Evolutionary conservation across 2,113 vertebrate genomes (phyloP).

Genomic region (Spheniscus mendiculus): DNA sequence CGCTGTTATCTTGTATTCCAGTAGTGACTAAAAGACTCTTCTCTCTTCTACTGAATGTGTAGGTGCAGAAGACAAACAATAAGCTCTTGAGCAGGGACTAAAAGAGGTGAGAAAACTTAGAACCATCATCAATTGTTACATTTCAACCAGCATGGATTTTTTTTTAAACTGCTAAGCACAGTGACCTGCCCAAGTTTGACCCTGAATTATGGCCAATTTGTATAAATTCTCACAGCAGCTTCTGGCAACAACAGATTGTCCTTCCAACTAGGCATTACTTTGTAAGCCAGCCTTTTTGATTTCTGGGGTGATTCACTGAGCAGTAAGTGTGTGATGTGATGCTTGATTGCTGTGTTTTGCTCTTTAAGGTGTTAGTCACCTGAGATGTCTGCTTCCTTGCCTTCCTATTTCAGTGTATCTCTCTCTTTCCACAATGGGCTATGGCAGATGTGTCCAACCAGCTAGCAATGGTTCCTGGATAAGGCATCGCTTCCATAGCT

Average conservation of each 20-base stretch:
- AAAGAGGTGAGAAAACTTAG: neutral
- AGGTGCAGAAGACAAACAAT: neutral
- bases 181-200: neutral
- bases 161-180: neutral
- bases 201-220: neutral
- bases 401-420: neutral
- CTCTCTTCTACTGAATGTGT: neutral
- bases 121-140: neutral
- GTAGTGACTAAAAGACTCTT: neutral
- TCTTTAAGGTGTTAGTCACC: neutral
- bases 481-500: fast-evolving
- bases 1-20: neutral
- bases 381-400: neutral
- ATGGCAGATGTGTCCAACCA: neutral
- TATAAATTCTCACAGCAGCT: neutral
- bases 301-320: neutral
- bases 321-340: neutral
- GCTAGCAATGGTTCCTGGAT: neutral
- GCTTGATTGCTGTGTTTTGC: neutral
- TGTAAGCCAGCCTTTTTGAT: neutral
- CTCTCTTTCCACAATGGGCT: neutral
- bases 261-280: neutral
- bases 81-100: neutral
- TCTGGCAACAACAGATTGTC: neutral
- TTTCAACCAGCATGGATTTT: neutral